A percentile compares a stretch with the other conserved stretches of the same genome.
phyloP scores from a whole-genome alignment of 2,888 invertebrate species.

The Cistogaster globosa region DNA sequence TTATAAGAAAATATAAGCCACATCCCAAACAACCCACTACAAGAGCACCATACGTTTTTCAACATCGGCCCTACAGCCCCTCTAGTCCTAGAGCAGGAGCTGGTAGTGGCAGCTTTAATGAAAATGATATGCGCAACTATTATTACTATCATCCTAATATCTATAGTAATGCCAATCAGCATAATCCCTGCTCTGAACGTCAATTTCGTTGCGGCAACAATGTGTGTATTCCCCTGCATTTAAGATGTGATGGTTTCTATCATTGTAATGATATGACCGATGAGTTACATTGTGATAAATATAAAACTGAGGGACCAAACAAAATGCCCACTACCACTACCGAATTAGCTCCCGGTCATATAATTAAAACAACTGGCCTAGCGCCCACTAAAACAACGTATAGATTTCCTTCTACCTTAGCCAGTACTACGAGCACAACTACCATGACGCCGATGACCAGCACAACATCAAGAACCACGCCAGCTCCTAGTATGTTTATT shows the following conservation, averaged over 20 bases:
- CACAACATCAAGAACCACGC: slow-evolving; percentile 47
- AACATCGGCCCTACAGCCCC: neutral
- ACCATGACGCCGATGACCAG: slow-evolving; percentile 25
- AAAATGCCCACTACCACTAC: slow-evolving; percentile 35
- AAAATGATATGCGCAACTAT: slow-evolving; percentile 74
- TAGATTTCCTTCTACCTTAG: neutral
- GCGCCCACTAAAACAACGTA: neutral
- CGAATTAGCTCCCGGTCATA: slow-evolving; percentile 71
- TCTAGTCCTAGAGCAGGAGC: neutral
- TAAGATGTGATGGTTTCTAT: slow-evolving; percentile 84
- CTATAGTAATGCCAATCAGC: slow-evolving; percentile 75
- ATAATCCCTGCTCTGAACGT: slow-evolving; percentile 83
- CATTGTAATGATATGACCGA: slow-evolving; percentile 87
- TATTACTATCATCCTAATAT: slow-evolving; percentile 71
- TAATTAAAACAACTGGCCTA: slow-evolving; percentile 65
- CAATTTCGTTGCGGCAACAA: slow-evolving; percentile 86
- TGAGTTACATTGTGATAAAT: slow-evolving; percentile 83
- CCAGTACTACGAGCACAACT: slow-evolving; percentile 7
- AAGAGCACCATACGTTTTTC: slow-evolving; percentile 27
- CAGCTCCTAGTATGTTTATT: slow-evolving; percentile 71
- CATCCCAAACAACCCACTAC: slow-evolving; percentile 67
- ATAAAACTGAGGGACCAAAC: slow-evolving; percentile 60
- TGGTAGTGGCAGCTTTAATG: slow-evolving; percentile 57
- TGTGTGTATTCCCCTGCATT: slow-evolving; percentile 84
- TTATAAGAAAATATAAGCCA: slow-evolving; percentile 75